phyloP scores from a whole-genome alignment of 2,888 invertebrate species.

The Agriotes lineatus region DNA sequence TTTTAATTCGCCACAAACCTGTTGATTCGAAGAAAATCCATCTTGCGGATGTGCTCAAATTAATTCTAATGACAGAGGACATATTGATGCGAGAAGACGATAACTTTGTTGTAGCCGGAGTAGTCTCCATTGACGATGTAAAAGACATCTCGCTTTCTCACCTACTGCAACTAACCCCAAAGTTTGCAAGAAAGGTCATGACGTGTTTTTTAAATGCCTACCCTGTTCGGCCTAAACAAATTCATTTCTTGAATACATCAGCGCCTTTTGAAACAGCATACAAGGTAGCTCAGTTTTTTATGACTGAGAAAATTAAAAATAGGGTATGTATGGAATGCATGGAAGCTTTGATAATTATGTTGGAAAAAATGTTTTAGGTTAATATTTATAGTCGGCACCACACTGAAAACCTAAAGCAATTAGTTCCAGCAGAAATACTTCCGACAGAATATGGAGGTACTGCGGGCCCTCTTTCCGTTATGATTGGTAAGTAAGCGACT shows the following conservation, averaged over 20 bases:
- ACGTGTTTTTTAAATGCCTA: conserved; percentile 69
- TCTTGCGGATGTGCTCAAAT: neutral
- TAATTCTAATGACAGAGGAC: conserved; percentile 71
- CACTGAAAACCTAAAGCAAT: too few relatives aligned
- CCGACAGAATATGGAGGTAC: too few relatives aligned
- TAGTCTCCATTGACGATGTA: conserved; percentile 71
- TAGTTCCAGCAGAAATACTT: too few relatives aligned
- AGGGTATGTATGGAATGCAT: too few relatives aligned
- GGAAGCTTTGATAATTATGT: too few relatives aligned
- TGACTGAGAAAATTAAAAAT: conserved; percentile 73
- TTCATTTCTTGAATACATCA: conserved; percentile 58
- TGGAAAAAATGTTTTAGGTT: too few relatives aligned
- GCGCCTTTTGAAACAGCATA: conserved; percentile 9
- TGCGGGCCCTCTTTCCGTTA: too few relatives aligned
- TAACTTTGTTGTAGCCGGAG: conserved; percentile 68
- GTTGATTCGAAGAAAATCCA: neutral
- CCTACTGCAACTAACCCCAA: conserved; percentile 67
- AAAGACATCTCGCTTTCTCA: conserved; percentile 64
- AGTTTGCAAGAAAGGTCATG: conserved; percentile 69
- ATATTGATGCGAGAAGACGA: conserved; percentile 74
- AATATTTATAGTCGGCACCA: too few relatives aligned
- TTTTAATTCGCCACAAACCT: neutral
- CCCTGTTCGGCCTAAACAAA: conserved; percentile 71
- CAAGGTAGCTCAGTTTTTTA: conserved; percentile 1
- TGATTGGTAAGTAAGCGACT: too few relatives aligned